Base-by-base conservation (phyloP, 2,113 vertebrate genomes). In the Nycticebus coucang region DNA sequence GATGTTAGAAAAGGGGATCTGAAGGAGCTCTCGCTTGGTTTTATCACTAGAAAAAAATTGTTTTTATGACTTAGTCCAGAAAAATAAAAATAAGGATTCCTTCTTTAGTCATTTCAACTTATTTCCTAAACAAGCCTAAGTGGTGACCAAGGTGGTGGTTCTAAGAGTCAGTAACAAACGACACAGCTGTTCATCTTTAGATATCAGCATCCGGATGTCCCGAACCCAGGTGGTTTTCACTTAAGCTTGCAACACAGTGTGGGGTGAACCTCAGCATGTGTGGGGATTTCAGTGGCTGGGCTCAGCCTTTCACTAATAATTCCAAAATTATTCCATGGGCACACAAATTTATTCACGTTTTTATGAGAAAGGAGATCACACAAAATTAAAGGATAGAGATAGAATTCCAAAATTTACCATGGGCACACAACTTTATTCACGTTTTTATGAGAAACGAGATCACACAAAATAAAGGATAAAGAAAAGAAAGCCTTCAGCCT, bases 91-190 rank as follows among this genome's bases (percentile, higher is more conserved):
- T 8, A 30, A 79, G 60, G 78, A 37, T 68, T 64, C 71, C 62
- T 87, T 92, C 24, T 72, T 87, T n/a, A 33, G 55, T 72, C 41
- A 92, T 81, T 92, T 85, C 81, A 68, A 79, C 21, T 37, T 72
- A 55, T 71, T 80, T 87, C 55, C 87, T 85, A 87, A 85, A 64
- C 30, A 81, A 82, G 64, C 17, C 1, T 68, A 64, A 28, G 26
- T 69, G 22, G 24, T 41, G 71, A 69, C 9, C 50, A 68, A 74
- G 26, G 37, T 14, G 95, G n/a, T 64, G 53, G 80, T 80, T 87
- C 53, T 59, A 84, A 79, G 50, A 72, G 55, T 85, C 53, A 45
- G 74, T 82, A 35, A 57, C 4, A 28, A 62, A 79, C 24, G 80
- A 74, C 2, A 69, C 1, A 6, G 69, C 33, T 74, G 45, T 82